Evolutionary conservation across 2,797 vertebrate species (phyloP).

Genomic region (Cryptoblepharus egeriae): DNA sequence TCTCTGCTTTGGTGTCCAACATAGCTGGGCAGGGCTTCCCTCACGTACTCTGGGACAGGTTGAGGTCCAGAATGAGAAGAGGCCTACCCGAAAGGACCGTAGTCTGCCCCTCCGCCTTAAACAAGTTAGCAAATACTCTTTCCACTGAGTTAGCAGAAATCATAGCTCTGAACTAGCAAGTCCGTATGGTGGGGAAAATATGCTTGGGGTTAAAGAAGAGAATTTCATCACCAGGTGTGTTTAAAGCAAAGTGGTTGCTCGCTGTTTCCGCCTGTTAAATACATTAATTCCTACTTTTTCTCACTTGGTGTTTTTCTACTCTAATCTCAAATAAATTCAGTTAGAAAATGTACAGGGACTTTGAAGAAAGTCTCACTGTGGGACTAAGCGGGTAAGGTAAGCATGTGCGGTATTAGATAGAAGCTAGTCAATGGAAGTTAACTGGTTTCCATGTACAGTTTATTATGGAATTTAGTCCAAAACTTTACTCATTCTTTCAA

Average conservation of each 20-base stretch:
- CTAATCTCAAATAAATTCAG: constrained; percentile 18
- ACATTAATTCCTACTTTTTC: constrained; percentile 27
- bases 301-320: constrained; percentile 46
- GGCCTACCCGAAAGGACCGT: constrained; percentile 42
- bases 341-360: neutral
- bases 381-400: no score
- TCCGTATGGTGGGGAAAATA: constrained; percentile 47
- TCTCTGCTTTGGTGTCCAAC: constrained; percentile 69
- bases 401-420: no score
- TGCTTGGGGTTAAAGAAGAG: constrained; percentile 70
- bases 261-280: constrained; percentile 43
- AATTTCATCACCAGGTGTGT: constrained; percentile 64
- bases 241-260: constrained; percentile 54
- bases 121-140: constrained; percentile 19
- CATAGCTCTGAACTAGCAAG: constrained; percentile 58
- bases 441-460: neutral
- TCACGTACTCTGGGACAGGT: constrained; percentile 54
- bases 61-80: constrained; percentile 60
- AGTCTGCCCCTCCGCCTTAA: constrained; percentile 35
- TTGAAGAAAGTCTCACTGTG: no score
- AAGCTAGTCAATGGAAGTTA: neutral
- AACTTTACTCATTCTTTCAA: neutral
- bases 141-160: constrained; percentile 48
- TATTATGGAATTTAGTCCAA: neutral
- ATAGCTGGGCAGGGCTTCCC: constrained; percentile 65